Percentiles rank a stretch among this genome's conserved stretches.
These are phyloP conservation scores for Hybognathus amarus DNA, from an alignment of 2,797 vertebrate species.

Conservation along the genomic window DNA sequence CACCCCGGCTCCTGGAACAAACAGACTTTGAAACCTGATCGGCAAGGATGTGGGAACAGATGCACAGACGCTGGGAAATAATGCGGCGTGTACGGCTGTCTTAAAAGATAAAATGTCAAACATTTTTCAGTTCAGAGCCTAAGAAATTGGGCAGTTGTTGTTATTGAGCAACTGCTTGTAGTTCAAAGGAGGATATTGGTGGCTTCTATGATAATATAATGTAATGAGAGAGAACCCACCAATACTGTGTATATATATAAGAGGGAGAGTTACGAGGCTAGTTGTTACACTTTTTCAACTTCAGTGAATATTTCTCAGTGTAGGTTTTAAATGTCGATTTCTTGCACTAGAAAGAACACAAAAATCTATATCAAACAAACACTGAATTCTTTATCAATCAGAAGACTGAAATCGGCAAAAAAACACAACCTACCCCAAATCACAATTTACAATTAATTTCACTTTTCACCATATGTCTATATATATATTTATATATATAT, in stretches of 20 bases:
- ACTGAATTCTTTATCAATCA: too few species aligned
- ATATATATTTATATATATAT: too few species aligned
- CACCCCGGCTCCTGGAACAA: conserved; percentile 61
- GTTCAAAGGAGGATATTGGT: conserved; percentile 13
- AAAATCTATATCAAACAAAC: too few species aligned
- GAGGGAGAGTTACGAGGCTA: background rate
- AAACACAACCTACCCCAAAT: background rate
- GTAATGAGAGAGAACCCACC: too few species aligned
- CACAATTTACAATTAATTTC: too few species aligned
- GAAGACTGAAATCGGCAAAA: too few species aligned
- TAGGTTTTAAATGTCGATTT: background rate
- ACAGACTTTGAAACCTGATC: conserved; percentile 67
- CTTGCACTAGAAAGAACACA: background rate
- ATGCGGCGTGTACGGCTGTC: conserved; percentile 54
- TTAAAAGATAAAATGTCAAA: conserved; percentile 45
- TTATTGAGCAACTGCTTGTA: conserved; percentile 13
- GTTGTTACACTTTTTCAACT: conserved; percentile 10
- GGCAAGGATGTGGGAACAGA: conserved; percentile 68
- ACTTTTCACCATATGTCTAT: too few species aligned
- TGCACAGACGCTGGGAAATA: conserved; percentile 70
- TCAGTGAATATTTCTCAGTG: background rate
- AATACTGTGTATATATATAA: too few species aligned
- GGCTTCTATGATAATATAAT: conserved; percentile 9
- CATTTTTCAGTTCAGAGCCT: conserved; percentile 25
- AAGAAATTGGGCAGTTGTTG: conserved; percentile 37